A percentile compares a stretch with the other conserved stretches of the same genome.
phyloP scores from a whole-genome alignment of 2,888 invertebrate species.

The Rhagophthalmus giganteus region DNA sequence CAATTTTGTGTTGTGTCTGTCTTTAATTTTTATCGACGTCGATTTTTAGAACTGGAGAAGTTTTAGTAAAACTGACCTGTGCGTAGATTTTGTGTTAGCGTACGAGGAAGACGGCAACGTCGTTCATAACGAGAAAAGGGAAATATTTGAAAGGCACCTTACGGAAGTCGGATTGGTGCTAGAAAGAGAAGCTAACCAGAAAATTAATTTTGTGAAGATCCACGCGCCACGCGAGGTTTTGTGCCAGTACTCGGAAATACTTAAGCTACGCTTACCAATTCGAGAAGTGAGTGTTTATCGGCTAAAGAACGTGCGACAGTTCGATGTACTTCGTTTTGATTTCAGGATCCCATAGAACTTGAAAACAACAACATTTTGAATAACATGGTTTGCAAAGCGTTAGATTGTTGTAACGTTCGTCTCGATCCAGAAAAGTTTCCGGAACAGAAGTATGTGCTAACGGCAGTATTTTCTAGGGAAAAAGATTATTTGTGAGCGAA shows the following conservation, averaged over 20 bases:
- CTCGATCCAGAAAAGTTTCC: constrained; percentile 66
- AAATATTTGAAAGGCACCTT: constrained; percentile 65
- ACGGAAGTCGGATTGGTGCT: constrained; percentile 63
- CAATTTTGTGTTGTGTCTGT: too few species aligned
- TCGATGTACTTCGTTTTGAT: too few species aligned
- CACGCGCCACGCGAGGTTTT: constrained; percentile 73
- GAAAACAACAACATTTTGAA: constrained; percentile 36
- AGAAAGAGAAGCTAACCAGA: constrained; percentile 65
- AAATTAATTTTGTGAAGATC: constrained; percentile 71
- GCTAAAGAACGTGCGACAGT: too few species aligned
- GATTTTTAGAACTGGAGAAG: constrained; percentile 57
- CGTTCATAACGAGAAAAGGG: constrained; percentile 54
- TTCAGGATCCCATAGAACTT: constrained; percentile 38
- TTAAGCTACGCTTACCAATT: constrained; percentile 77
- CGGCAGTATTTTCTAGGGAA: constrained; percentile 70
- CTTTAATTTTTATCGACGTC: not conserved
- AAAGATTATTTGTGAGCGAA: constrained; percentile 54
- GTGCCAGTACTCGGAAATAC: constrained; percentile 72
- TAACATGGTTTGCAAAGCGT: constrained; percentile 51
- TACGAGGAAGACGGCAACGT: constrained; percentile 53
- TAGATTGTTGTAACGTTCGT: constrained; percentile 59
- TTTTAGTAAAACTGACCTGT: constrained; percentile 58
- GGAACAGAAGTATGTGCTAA: constrained; percentile 63
- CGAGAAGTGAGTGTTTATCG: constrained; percentile 60
- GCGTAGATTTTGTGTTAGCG: constrained; percentile 67